These are phyloP conservation scores for Pangasius mekongensis DNA, from an alignment of 2,797 vertebrate genomes.

Conservation along the genomic window DNA sequence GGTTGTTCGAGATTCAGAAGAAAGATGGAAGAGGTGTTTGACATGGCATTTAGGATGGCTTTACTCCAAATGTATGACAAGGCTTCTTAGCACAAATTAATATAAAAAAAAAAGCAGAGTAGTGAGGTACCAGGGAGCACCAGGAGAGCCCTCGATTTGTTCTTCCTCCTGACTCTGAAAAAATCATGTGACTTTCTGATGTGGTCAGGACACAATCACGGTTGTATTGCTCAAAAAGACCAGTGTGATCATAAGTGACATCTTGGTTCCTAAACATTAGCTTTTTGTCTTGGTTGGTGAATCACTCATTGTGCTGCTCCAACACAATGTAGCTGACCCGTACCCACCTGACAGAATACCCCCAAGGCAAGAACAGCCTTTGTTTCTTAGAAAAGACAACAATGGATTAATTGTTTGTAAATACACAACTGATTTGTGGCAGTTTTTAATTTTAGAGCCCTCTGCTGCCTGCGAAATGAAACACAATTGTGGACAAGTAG, in stretches of 20 bases:
- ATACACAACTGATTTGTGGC: conserved; percentile 21
- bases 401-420: conserved; percentile 12
- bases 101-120: neutral
- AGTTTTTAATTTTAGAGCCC: neutral
- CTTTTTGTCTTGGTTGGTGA: conserved; percentile 56
- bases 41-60: conserved; percentile 25
- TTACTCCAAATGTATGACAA: conserved; percentile 34
- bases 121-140: conserved; percentile 21
- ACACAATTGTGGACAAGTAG: neutral
- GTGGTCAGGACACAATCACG: neutral
- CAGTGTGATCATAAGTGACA: conserved; percentile 28
- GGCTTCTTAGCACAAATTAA: conserved; percentile 11
- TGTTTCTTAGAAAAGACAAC: conserved; percentile 26
- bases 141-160: conserved; percentile 27
- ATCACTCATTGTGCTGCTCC: conserved; percentile 51
- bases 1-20: neutral
- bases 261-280: conserved; percentile 52
- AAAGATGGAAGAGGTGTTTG: conserved; percentile 37
- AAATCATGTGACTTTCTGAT: conserved; percentile 28
- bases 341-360: conserved; percentile 33
- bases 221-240: conserved; percentile 25
- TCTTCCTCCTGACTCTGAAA: conserved; percentile 30
- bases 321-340: conserved; percentile 39
- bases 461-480: neutral
- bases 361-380: conserved; percentile 4